Percentiles rank a stretch among this genome's conserved stretches.
Evolutionary conservation across 2,113 vertebrate genomes (phyloP).

Genomic region (Myiagra hebetior): DNA sequence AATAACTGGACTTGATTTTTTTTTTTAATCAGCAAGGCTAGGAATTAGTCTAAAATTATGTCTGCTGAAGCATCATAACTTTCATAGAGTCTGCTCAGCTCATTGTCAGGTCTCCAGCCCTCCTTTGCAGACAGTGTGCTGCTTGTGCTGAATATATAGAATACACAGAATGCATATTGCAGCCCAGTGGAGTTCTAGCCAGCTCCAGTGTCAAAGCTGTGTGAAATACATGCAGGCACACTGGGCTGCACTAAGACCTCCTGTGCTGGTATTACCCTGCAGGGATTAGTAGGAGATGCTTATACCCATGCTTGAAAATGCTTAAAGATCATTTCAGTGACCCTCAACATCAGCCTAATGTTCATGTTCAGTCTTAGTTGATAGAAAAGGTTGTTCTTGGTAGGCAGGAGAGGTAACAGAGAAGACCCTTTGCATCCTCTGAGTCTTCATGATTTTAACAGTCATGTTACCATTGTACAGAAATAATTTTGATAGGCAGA

Average conservation of each 20-base stretch:
- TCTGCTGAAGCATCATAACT: neutral
- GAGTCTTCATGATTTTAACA: neutral
- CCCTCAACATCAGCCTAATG: neutral
- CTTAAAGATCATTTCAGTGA: neutral
- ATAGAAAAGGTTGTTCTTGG: neutral
- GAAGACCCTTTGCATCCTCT: neutral
- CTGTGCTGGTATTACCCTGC: neutral
- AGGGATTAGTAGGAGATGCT: neutral
- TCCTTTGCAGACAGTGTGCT: neutral
- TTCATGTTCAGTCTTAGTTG: neutral
- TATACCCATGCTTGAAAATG: neutral
- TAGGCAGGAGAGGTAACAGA: neutral
- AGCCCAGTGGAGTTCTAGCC: neutral
- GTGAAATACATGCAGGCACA: neutral
- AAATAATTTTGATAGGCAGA: neutral
- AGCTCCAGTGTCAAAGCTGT: neutral
- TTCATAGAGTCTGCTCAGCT: neutral
- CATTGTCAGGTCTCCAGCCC: neutral
- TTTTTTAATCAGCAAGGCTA: neutral
- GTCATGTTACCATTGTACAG: neutral
- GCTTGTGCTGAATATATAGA: fast-evolving
- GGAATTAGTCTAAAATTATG: neutral
- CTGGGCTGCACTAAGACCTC: neutral
- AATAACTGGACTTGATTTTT: neutral
- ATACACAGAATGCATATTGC: neutral